Base-by-base conservation (phyloP, 2,888 invertebrate species). In the Synanthedon andrenaeformis region DNA sequence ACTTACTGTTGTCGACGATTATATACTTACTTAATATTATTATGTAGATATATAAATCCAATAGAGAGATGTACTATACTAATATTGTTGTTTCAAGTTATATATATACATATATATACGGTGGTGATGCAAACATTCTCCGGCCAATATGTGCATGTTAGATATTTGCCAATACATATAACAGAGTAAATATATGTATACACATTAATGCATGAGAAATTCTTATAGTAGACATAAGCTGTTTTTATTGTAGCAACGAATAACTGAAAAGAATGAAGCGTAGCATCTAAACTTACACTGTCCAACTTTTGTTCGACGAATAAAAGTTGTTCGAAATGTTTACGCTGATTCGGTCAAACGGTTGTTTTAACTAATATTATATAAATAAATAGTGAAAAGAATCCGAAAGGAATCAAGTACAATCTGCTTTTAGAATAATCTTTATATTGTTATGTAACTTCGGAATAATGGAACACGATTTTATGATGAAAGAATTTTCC, bases 141-240 rank as follows among this genome's bases (percentile, higher is more conserved):
- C 86, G 86, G 85, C 86, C 85, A 85, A 73, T 68, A 68, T 64
- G 74, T 76, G 80, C 76, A 77, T 79, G 79, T 75, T 74, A 76
- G 67, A 76, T 72, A 74, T 75, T 76, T 73, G 77, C 77, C 75
- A 78, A 74, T 69, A 74, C 77, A 76, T 80, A 72, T 74, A 70
- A 28, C 69, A 69, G 23, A 70, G 58, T 65, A 67, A 67, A 67
- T 75, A 69, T 70, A 70, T 67, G 66, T 79, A 77, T 74, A 77
- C 72, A 72, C 49, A 64, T 10, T 64, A 65, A 69, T 69, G 76
- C 74, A 77, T 76, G 75, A 49, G 19, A 59, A 72, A 67, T 63
- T 67, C 70, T 76, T 70, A 53, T 17, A 65, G 67, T 75, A 76
- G 71, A 64, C 73, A 59, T 71, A 76, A 74, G 69, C 68, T 68